Percentiles rank a stretch among this genome's conserved stretches.
Conservation (phyloP, 2,797 vertebrate species). For the Centropyge bicolor region DNA sequence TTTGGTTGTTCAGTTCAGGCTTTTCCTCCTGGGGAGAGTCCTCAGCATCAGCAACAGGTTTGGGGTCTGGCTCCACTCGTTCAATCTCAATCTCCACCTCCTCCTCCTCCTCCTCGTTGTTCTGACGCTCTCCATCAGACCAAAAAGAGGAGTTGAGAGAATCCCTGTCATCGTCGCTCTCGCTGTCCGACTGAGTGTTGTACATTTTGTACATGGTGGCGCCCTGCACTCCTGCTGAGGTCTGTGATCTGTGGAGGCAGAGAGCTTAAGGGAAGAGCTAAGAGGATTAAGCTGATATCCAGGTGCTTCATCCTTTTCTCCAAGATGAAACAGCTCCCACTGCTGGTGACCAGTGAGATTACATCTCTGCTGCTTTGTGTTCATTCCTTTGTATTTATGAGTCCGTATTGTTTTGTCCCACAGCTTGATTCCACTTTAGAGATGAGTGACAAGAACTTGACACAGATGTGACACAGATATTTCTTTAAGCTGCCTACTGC, state of each 20-base stretch:
- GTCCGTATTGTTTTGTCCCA: too few species aligned
- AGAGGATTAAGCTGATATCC: constrained; percentile 80
- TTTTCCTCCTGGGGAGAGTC: constrained; percentile 10
- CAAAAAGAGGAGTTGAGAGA: constrained; percentile 81
- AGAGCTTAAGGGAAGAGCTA: constrained; percentile 69
- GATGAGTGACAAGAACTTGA: neutral
- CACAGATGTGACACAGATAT: too few species aligned
- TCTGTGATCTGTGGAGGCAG: constrained; percentile 49
- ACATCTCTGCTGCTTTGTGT: neutral
- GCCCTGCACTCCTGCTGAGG: constrained; percentile 7
- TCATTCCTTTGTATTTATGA: neutral
- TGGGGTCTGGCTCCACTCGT: constrained; percentile 9
- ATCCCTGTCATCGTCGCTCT: constrained; percentile 49
- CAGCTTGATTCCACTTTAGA: neutral
- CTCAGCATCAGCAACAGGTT: neutral
- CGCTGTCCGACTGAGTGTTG: constrained; percentile 43
- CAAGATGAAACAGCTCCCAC: constrained; percentile 26
- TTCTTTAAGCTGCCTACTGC: too few species aligned
- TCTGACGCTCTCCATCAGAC: constrained; percentile 71
- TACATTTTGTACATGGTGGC: constrained; percentile 75
- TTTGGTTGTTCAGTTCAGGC: neutral
- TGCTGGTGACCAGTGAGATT: constrained; percentile 44
- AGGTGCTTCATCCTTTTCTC: constrained; percentile 15
- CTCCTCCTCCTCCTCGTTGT: constrained; percentile 34
- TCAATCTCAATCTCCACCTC: constrained; percentile 41